phyloP scores from a whole-genome alignment of 2,113 vertebrate genomes.

The Mirza zaza region DNA sequence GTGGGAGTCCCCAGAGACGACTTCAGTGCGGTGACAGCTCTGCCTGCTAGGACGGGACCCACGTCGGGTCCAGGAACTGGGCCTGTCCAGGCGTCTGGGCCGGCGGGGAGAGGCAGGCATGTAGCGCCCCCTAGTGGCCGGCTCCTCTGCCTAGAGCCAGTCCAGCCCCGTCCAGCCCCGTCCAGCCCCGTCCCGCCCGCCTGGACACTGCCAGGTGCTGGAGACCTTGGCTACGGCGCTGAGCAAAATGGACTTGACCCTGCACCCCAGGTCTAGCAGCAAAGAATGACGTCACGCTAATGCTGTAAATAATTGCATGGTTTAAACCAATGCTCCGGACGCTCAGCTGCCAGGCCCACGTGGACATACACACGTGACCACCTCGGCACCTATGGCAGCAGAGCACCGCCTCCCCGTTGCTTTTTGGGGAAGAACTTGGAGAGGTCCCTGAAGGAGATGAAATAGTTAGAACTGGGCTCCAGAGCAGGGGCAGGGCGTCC shows the following conservation, averaged over 20 bases:
- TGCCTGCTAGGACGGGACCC: rapidly evolving
- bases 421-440: no score
- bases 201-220: background rate
- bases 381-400: rapidly evolving
- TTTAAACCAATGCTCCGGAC: no score
- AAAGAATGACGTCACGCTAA: background rate
- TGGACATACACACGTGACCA: background rate
- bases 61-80: background rate
- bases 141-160: background rate
- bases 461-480: no score
- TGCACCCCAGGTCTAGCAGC: background rate
- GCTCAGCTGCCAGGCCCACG: rapidly evolving
- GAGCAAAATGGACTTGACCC: rapidly evolving
- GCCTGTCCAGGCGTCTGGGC: rapidly evolving
- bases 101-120: background rate
- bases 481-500: background rate
- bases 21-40: rapidly evolving
- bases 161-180: background rate
- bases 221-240: rapidly evolving
- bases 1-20: rapidly evolving
- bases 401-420: rapidly evolving
- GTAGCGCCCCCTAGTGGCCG: background rate
- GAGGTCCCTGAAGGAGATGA: background rate
- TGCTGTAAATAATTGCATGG: rapidly evolving
- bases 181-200: background rate